These are phyloP conservation scores for Lophotis ruficrista DNA, from an alignment of 2,113 vertebrate species.

Conservation along the genomic window DNA sequence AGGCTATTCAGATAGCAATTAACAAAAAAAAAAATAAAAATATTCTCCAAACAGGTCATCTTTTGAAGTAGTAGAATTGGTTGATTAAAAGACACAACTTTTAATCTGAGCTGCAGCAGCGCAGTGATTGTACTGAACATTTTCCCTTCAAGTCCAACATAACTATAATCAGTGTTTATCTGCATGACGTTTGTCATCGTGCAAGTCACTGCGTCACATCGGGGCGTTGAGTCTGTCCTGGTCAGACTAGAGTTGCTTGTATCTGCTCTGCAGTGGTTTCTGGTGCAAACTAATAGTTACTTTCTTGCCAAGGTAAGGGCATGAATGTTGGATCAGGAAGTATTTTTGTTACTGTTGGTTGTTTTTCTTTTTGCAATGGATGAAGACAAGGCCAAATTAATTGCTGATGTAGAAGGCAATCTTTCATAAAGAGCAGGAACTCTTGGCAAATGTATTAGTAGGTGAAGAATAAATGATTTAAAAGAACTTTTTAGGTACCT, in stretches of 20 bases:
- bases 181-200: background rate
- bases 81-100: background rate
- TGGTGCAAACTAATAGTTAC: background rate
- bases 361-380: background rate
- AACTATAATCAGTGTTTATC: background rate
- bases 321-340: background rate
- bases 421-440: background rate
- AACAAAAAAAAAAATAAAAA: background rate
- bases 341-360: background rate
- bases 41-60: background rate
- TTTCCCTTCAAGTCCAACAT: background rate
- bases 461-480: background rate
- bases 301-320: background rate
- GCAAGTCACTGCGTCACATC: accelerated
- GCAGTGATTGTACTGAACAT: background rate
- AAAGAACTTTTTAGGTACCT: background rate
- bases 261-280: background rate
- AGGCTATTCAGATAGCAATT: conserved; percentile 24
- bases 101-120: background rate
- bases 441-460: background rate
- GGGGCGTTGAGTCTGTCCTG: background rate
- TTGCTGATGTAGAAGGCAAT: background rate
- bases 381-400: background rate
- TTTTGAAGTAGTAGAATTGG: background rate
- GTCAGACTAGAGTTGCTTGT: background rate